Evolutionary conservation across 2,113 vertebrate species (phyloP), one percentile per base, ranked within the genome.

Genomic region (Sebastes fasciatus): DNA sequence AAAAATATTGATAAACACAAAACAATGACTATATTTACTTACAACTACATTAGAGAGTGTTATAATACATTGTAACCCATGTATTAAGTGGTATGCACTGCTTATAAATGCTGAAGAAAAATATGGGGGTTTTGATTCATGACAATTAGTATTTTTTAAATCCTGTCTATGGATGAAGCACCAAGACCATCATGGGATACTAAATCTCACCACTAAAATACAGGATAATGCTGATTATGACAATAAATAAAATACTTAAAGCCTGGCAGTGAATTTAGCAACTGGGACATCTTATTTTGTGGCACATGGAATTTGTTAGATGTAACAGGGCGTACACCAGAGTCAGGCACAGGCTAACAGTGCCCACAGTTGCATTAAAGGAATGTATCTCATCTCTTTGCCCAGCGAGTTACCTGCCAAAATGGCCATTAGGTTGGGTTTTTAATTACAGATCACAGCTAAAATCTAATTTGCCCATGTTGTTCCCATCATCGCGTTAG

Each of bases 371-470:
- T 23, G 55, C 55, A 42, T 42, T 61, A 51, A 51, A 69, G 19
- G 46, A 61, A 69, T 23, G n/a, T 5, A 78, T 42, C 45, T 51
- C 76, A 61, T 69, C 64, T 40, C 26, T 19, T 51, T 42, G 26
- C 76, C 12, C 45, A 51, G 65, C 51, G 45, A 51, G 23, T 40
- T 61, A 17, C 19, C 7, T 0, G 17, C 55, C 45, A 51, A 60
- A 61, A 69, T 51, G 55, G 45, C 54, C 1, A 1, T 77, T 68
- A 62, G 23, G 21, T 51, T 63, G 45, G 66, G 46, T 52, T 78
- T 61, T 79, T 52, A 70, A 62, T 79, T 70, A 52, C 26, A 52
- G 34, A 70, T 52, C 57, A 62, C 66, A 70, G 45, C 34, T 52
- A 8, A 69, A 61, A 70, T 79, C 57, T 46, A 79, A 52, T 79